Conservation (phyloP, 2,888 invertebrate genomes). For the Ormyrus labotus region DNA sequence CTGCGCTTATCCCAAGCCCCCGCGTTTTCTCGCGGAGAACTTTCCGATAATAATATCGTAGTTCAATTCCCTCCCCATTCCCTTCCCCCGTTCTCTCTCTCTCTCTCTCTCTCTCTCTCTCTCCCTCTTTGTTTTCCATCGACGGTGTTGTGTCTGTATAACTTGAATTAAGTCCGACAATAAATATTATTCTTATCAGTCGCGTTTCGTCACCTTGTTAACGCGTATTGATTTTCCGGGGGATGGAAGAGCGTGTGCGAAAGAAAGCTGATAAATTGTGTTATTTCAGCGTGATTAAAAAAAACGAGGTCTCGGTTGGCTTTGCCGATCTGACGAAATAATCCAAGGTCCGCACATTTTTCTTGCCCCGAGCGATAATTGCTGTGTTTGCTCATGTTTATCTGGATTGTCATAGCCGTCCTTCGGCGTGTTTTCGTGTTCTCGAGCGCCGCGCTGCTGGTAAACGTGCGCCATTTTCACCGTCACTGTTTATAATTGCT, state of each 20-base stretch:
- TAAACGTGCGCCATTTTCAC: too few species aligned
- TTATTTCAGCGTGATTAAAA: constrained; percentile 37
- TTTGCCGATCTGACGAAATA: not conserved
- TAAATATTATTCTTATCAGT: constrained; percentile 17
- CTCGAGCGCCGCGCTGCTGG: too few species aligned
- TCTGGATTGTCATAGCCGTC: too few species aligned
- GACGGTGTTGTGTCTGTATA: not conserved
- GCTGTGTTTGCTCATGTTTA: not conserved
- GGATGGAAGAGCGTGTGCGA: not conserved
- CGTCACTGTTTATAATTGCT: too few species aligned
- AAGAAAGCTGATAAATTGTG: constrained; percentile 10
- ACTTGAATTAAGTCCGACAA: constrained; percentile 20
- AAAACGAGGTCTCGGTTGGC: not conserved
- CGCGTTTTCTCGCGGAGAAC: not conserved
- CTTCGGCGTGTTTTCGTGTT: too few species aligned
- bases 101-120: too few species aligned
- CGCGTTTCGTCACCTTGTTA: not conserved
- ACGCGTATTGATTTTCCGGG: too few species aligned
- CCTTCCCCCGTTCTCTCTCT: too few species aligned
- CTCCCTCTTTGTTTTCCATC: too few species aligned
- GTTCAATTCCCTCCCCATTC: not conserved
- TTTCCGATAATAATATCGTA: constrained; percentile 24
- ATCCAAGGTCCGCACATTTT: not conserved
- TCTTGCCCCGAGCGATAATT: constrained; percentile 9
- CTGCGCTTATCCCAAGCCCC: constrained; percentile 10